phyloP scores from a whole-genome alignment of 2,888 invertebrate species.

The Protodeltote pygarga region DNA sequence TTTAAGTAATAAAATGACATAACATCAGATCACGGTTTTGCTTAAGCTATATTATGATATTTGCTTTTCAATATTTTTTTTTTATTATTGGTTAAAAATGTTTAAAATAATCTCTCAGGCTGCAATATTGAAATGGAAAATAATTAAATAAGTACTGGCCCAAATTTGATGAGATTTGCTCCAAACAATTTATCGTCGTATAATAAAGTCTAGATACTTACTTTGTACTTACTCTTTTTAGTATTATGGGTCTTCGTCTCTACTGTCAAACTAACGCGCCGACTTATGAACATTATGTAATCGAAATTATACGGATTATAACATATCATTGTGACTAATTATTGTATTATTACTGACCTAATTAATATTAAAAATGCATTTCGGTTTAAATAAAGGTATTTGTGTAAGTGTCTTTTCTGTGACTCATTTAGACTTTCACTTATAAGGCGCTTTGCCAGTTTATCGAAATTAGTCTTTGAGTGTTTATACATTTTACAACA shows the following conservation, averaged over 20 bases:
- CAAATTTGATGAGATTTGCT: no score
- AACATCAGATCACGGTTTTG: neutral
- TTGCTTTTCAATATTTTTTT: neutral
- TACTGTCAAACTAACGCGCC: no score
- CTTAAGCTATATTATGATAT: neutral
- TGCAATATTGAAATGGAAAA: no score
- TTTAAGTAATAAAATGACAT: conserved; percentile 9
- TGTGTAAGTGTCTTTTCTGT: conserved; percentile 55
- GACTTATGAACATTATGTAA: no score
- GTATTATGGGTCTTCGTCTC: no score
- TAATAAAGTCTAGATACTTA: no score
- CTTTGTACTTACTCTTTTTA: no score
- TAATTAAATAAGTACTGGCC: no score
- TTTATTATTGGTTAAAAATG: no score
- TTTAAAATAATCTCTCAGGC: no score
- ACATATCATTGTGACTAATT: conserved; percentile 55
- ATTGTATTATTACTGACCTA: conserved; percentile 56
- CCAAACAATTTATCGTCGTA: no score
- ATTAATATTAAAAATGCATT: conserved; percentile 47
- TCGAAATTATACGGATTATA: conserved; percentile 1
- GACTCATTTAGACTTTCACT: conserved; percentile 71
- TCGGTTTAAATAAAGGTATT: conserved; percentile 52
- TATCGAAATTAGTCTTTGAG: conserved; percentile 35
- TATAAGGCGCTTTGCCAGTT: conserved; percentile 57
- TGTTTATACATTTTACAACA: conserved; percentile 48